Conservation (phyloP, 2,113 vertebrate species). For the Dolichallabes microphthalmus region DNA sequence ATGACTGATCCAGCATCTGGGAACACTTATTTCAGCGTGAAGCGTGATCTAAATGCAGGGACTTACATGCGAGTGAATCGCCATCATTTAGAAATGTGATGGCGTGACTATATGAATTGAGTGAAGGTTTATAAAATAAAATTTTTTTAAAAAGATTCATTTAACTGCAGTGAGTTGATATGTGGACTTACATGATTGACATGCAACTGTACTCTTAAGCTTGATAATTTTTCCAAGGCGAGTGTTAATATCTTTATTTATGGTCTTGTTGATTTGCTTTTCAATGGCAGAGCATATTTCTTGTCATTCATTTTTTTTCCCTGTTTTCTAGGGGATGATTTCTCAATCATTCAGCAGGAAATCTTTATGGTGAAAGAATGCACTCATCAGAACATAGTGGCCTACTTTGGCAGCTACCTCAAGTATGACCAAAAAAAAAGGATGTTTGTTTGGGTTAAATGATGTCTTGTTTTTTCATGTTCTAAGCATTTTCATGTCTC, state of each 20-base stretch:
- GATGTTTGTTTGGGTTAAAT: not conserved
- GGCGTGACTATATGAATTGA: no score
- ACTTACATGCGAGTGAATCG: no score
- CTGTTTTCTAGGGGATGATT: slow-evolving; percentile 89
- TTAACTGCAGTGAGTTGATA: not conserved
- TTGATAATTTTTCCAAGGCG: not conserved
- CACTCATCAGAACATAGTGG: slow-evolving; percentile 96
- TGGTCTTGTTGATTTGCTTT: not conserved
- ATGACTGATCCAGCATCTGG: no score
- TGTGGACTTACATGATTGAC: not conserved
- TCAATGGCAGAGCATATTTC: not conserved
- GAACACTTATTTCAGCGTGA: no score
- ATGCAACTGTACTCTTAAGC: not conserved
- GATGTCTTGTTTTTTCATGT: not conserved
- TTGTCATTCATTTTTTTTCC: not conserved
- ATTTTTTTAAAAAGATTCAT: no score
- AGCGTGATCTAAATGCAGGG: no score
- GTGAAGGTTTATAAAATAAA: no score
- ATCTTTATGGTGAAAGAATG: slow-evolving; percentile 99
- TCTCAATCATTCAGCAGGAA: slow-evolving; percentile 98
- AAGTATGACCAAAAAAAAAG: slow-evolving; percentile 76
- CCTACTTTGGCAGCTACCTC: slow-evolving; percentile 98
- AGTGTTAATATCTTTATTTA: not conserved
- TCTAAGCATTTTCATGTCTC: not conserved
- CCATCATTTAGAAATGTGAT: no score